Conservation (phyloP, 1,140 invertebrate genomes). For the Parasteatoda tepidariorum region DNA sequence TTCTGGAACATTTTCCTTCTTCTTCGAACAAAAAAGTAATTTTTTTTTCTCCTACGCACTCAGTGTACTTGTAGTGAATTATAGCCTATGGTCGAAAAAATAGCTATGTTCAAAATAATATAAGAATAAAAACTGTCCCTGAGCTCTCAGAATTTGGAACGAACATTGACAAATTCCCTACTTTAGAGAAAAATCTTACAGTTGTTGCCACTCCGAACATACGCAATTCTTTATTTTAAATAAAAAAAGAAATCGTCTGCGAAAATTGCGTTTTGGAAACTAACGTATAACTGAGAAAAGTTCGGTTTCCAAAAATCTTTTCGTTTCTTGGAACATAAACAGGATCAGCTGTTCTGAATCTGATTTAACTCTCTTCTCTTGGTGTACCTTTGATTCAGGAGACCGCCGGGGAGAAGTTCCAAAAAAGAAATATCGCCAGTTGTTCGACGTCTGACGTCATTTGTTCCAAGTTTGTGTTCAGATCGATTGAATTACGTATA, state of each 20-base stretch:
- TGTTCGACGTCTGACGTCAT: slow-evolving; percentile 41
- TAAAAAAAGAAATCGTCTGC: slow-evolving; percentile 3
- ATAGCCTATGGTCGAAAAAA: neutral
- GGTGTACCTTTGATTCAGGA: neutral
- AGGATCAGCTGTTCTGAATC: slow-evolving; percentile 50
- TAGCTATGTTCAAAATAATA: slow-evolving; percentile 15
- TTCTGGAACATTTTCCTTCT: slow-evolving; percentile 9
- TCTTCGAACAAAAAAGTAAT: neutral
- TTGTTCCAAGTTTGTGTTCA: slow-evolving; percentile 9
- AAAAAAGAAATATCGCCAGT: slow-evolving; percentile 10
- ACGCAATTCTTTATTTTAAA: slow-evolving; percentile 10
- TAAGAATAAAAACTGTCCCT: slow-evolving; percentile 4
- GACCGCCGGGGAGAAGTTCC: neutral
- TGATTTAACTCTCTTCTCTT: slow-evolving; percentile 25
- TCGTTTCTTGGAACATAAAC: slow-evolving; percentile 9
- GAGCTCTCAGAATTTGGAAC: slow-evolving; percentile 37
- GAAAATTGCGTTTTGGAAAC: slow-evolving; percentile 21
- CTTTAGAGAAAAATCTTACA: slow-evolving; percentile 11
- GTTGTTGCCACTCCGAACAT: neutral
- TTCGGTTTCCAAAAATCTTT: neutral
- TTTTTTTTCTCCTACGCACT: neutral
- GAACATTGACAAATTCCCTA: slow-evolving; percentile 41
- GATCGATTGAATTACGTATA: slow-evolving; percentile 52
- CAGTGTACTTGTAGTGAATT: neutral
- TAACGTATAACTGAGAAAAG: neutral